Conservation (phyloP, 2,797 vertebrate species). For the Oreochromis grahami region DNA sequence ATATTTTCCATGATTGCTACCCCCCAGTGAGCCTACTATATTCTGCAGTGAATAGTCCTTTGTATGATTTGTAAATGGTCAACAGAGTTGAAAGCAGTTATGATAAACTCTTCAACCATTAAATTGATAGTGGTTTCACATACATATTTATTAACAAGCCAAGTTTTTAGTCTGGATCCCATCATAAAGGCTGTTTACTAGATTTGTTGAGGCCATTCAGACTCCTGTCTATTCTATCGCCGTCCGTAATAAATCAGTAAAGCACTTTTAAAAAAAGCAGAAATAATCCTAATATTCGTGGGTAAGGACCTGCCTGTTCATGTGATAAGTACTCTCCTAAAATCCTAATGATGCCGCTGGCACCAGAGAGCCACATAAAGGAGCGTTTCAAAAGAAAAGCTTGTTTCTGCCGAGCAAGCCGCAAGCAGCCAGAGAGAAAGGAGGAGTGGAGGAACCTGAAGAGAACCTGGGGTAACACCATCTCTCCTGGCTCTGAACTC, state of each 20-base stretch:
- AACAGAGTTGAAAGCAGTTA: neutral
- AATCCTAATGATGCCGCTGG: conserved; percentile 67
- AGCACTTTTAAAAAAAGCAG: conserved; percentile 14
- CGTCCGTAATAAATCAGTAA: conserved; percentile 33
- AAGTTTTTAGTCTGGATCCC: neutral
- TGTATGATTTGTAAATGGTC: neutral
- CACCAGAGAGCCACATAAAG: conserved; percentile 55
- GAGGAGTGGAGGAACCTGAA: conserved; percentile 41
- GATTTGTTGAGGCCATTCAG: neutral
- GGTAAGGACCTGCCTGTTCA: conserved; percentile 59
- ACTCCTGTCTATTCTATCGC: neutral
- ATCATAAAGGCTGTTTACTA: neutral
- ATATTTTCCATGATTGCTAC: neutral
- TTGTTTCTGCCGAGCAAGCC: conserved; percentile 44
- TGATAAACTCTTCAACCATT: neutral
- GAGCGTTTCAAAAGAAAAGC: conserved; percentile 47
- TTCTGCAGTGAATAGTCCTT: neutral
- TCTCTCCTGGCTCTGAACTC: conserved; percentile 56
- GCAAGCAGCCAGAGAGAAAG: conserved; percentile 21
- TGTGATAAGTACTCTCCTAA: conserved; percentile 72
- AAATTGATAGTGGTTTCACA: neutral
- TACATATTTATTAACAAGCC: neutral
- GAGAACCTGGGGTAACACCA: conserved; percentile 39
- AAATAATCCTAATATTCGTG: conserved; percentile 54
- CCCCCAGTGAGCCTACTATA: neutral